Evolutionary conservation across 2,888 invertebrate species (phyloP), one percentile per base, ranked within the genome.

Genomic region (Ceramica pisi): DNA sequence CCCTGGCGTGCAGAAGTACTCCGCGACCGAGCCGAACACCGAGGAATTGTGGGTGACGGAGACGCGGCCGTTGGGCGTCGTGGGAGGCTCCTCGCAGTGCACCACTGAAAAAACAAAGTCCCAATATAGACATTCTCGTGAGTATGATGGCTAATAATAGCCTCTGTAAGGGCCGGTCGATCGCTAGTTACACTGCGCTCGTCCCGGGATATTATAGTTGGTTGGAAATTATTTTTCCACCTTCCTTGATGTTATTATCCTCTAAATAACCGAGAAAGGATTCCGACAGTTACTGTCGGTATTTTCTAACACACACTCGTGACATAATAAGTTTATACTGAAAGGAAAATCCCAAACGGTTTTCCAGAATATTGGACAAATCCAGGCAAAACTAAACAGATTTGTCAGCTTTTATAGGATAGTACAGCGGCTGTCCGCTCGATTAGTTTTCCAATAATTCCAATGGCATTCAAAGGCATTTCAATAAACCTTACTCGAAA

Each of bases 1-100:
- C 0, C 98, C 98, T 21, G 96, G 93, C 2, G 97, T 96, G 89
- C 99, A 99, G 9, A 96, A 95, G 89, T 98, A 98, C 87, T 97
- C 97, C 1, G 98, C 97, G 53, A 97, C 96, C 0, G 98, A 97
- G 53, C 98, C 98, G 85, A 97, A 98, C 3, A 95, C 92, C 0
- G 97, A 97, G 61, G 97, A 96, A 87, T 98, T 97, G 81, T 93
- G 95, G 3, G 96, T 93, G 12, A 96, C 83, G 12, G 92, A 89
- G 75, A 96, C 93, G 16, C 94, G 94, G 1, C 97, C 98, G 88
- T 98, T 97, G n/a, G 95, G 87, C 48, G 98, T 97, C 71, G 96
- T 95, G 0, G 97, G 96, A 6, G 98, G 97, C 8, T 97, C 96
- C 81, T 97, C 97, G 89, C 98, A 98, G 81, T 97, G 97, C 51